A percentile compares a stretch with the other conserved stretches of the same genome.
phyloP scores from a whole-genome alignment of 2,888 invertebrate species.

The Papilio gigon region DNA sequence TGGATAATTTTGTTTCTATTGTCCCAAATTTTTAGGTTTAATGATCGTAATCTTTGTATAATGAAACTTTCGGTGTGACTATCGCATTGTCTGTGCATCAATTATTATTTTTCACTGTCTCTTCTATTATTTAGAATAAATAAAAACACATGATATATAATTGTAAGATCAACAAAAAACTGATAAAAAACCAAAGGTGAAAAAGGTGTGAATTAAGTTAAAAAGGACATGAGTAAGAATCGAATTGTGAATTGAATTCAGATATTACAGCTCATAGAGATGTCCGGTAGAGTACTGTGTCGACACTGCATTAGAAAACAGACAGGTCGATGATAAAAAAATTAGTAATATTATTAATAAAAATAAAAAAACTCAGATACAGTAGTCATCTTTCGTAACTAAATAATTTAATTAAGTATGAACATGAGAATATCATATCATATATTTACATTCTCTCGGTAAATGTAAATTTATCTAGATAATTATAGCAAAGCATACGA shows the following conservation, averaged over 20 bases:
- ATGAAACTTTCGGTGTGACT: background rate
- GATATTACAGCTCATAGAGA: no score
- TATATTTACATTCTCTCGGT: slow-evolving; percentile 21
- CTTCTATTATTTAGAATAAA: no score
- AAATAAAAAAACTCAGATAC: background rate
- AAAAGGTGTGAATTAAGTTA: no score
- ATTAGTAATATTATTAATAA: no score
- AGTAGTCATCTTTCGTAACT: background rate
- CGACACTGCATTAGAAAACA: no score
- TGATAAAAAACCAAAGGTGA: no score
- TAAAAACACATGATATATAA: no score
- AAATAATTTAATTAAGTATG: background rate
- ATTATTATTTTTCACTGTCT: background rate
- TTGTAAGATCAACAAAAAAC: no score
- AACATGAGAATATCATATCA: slow-evolving; percentile 16
- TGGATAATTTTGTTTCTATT: slow-evolving; percentile 30
- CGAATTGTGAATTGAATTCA: no score
- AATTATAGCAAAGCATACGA: slow-evolving; percentile 36
- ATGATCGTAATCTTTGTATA: background rate
- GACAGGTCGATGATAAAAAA: no score
- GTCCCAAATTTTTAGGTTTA: slow-evolving; percentile 3
- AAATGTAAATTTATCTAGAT: slow-evolving; percentile 31
- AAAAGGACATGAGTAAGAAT: no score
- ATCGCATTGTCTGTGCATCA: background rate
- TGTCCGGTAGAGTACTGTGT: no score